Conservation (phyloP, 2,888 invertebrate species). For the Molorchus minor region DNA sequence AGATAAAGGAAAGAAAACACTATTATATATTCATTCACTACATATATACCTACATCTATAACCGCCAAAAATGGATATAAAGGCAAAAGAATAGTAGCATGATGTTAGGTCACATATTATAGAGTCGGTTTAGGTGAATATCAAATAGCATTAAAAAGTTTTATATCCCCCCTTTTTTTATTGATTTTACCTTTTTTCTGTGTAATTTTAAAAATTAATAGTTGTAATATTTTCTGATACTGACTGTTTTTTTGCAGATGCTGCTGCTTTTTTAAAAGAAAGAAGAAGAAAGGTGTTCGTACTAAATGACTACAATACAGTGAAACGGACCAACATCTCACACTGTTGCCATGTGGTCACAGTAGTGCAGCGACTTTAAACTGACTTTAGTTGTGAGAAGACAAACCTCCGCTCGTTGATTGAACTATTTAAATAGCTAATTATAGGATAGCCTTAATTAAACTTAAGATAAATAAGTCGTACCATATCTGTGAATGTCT, state of each 20-base stretch:
- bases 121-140: no score
- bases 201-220: no score
- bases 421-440: conserved; percentile 59
- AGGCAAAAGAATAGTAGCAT: no score
- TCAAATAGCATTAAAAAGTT: no score
- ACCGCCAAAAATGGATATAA: no score
- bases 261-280: conserved; percentile 99
- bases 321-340: conserved; percentile 63
- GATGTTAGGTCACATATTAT: no score
- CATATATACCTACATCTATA: no score
- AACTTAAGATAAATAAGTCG: conserved; percentile 58
- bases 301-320: conserved; percentile 64
- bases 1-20: no score
- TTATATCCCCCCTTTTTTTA: no score
- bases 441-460: conserved; percentile 61
- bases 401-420: conserved; percentile 56
- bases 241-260: conserved; percentile 71
- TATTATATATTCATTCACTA: no score
- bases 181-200: no score
- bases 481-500: conserved; percentile 60
- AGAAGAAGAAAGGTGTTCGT: conserved; percentile 88
- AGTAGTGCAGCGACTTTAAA: conserved; percentile 61
- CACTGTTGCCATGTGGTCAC: conserved; percentile 62
- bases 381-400: conserved; percentile 50
- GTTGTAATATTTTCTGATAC: background rate